Conservation (phyloP, 2,113 vertebrate species). For the Ciconia stormi region DNA sequence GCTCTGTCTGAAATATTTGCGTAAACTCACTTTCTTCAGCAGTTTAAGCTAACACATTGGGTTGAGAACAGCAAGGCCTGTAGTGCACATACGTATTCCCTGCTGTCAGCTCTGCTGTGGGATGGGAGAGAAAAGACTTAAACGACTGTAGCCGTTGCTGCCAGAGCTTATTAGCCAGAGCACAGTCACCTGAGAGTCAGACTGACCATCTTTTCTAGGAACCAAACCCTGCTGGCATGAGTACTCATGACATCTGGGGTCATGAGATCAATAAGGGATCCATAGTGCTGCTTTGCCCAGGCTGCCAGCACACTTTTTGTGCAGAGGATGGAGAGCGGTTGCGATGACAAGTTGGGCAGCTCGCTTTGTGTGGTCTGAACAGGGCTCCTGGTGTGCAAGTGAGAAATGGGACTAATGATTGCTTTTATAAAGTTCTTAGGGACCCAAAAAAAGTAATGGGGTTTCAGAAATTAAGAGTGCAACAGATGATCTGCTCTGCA, state of each 20-base stretch:
- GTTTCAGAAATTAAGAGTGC: neutral
- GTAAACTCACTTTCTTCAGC: neutral
- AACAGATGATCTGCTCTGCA: neutral
- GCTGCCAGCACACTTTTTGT: neutral
- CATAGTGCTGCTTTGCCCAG: rapidly evolving
- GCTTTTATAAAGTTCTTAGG: neutral
- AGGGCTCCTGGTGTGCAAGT: neutral
- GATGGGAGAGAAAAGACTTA: neutral
- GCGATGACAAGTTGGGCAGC: neutral
- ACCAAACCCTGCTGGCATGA: neutral
- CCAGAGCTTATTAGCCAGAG: neutral
- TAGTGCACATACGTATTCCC: neutral
- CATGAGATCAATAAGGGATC: neutral
- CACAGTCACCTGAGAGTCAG: neutral
- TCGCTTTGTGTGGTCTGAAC: neutral
- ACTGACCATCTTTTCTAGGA: neutral
- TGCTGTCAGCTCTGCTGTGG: neutral
- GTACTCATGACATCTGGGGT: neutral
- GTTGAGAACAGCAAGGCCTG: neutral
- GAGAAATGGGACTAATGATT: neutral
- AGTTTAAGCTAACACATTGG: neutral
- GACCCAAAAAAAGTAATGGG: neutral
- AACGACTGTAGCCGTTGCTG: neutral
- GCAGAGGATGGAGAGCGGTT: rapidly evolving
- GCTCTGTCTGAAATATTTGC: neutral